Evolutionary conservation across 2,113 vertebrate genomes (phyloP), one percentile per base, ranked within the genome.

Genomic region (Salminus brasiliensis): DNA sequence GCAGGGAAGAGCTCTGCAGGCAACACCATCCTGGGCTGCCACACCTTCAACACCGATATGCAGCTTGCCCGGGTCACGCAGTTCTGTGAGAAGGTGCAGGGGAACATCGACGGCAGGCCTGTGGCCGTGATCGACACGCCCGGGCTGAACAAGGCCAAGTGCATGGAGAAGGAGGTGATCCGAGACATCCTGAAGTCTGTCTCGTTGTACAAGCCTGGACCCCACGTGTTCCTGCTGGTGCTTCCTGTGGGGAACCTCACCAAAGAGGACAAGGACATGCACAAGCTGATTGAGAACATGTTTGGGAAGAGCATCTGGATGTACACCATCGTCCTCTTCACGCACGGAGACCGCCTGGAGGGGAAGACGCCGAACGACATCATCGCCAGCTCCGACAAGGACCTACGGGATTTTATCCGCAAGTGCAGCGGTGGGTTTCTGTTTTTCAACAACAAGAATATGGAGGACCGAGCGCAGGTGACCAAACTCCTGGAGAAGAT

Each of bases 301-400:
- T 90, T 92, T 36, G 90, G 90, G 1, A 78, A 80, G 0, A 78
- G 34, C 2, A 83, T 91, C 25, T 91, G 89, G 88, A 84, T 87
- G 78, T 87, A 87, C 88, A 90, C 88, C 60, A 83, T 90, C 0
- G 81, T 91, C 30, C 60, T 90, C 70, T 89, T 91, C 82, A 90
- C 85, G 9, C 86, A 90, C 0, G 90, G 88, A 0, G 88, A 91
- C 67, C 72, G 81, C 0, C 60, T 90, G 80, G 82, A 83, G 0
- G 52, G 66, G 0, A 88, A 89, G 82, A 80, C 78, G 0, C 78
- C 90, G 0, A 88, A 90, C 5, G 55, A 79, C 0, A 27, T 90
- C 41, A 88, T 91, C 3, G 49, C 66, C 0, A 70, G 83, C 12
- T 84, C 87, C 0, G 84, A 91, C 0, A 68, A 76, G 13, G 76